Conservation (phyloP, 1,140 invertebrate genomes). For the Bombus difficillimus region DNA sequence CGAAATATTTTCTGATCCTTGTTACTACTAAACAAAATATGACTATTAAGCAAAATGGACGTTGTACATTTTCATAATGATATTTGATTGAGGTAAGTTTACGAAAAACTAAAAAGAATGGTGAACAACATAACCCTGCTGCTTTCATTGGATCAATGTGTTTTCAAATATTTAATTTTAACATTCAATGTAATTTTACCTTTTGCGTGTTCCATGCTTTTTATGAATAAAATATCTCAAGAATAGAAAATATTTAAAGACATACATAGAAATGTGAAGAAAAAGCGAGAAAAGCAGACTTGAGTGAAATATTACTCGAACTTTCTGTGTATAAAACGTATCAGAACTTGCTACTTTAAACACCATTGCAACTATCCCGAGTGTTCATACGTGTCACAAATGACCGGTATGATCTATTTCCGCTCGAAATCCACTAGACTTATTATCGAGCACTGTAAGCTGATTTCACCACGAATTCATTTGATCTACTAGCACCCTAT, state of each 20-base stretch:
- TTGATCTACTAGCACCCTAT: background rate
- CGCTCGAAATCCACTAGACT: constrained; percentile 42
- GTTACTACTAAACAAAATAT: too few species aligned
- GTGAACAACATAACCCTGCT: too few species aligned
- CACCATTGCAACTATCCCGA: constrained; percentile 17
- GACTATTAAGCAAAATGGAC: too few species aligned
- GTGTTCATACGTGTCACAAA: constrained; percentile 26
- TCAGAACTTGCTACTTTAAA: constrained; percentile 32
- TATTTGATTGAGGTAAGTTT: too few species aligned
- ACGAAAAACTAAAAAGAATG: too few species aligned
- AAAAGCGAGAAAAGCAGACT: background rate
- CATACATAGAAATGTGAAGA: background rate
- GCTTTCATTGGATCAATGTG: too few species aligned
- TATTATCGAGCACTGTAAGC: constrained; percentile 44
- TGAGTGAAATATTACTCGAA: background rate
- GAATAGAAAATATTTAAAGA: background rate
- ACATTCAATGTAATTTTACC: too few species aligned
- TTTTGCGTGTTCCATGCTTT: too few species aligned
- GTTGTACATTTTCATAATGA: too few species aligned
- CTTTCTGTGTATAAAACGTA: background rate
- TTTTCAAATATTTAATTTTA: too few species aligned
- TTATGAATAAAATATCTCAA: too few species aligned
- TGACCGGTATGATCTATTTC: constrained; percentile 41
- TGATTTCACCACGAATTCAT: constrained; percentile 32
- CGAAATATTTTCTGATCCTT: background rate